phyloP scores from a whole-genome alignment of 2,797 vertebrate species.

The Glossophaga mutica region DNA sequence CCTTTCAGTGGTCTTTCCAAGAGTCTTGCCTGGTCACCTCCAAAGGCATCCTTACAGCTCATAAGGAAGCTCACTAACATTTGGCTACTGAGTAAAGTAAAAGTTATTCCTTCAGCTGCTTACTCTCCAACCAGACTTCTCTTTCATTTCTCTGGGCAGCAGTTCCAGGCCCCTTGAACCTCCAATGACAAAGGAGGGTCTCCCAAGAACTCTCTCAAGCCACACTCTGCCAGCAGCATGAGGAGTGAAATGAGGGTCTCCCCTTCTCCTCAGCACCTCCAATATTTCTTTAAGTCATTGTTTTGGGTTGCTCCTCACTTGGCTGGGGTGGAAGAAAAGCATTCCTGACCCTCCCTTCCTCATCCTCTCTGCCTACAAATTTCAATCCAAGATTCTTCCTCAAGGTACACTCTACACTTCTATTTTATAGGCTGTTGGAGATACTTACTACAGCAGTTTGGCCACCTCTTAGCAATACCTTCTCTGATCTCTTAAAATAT shows the following conservation, averaged over 20 bases:
- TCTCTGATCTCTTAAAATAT: background rate
- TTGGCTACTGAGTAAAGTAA: background rate
- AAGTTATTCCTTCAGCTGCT: background rate
- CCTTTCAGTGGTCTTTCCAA: background rate
- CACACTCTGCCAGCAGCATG: background rate
- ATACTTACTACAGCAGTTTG: background rate
- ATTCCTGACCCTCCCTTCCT: background rate
- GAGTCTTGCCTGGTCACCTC: background rate
- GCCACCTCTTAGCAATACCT: background rate
- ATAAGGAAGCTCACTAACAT: background rate
- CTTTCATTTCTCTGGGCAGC: background rate
- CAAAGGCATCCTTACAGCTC: too few relatives aligned
- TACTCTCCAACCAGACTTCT: background rate
- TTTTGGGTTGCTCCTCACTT: background rate
- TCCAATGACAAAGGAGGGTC: background rate
- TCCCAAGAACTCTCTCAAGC: background rate
- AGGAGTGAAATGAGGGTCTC: background rate
- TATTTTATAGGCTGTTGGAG: background rate
- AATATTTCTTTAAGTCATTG: background rate
- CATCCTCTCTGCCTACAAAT: background rate
- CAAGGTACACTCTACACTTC: background rate
- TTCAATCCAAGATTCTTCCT: background rate
- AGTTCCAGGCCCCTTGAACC: background rate
- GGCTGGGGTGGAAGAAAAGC: background rate
- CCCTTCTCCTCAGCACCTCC: background rate